A percentile compares a stretch with the other conserved stretches of the same genome.
phyloP scores from a whole-genome alignment of 2,888 invertebrate genomes.

The Napeogenes inachia region DNA sequence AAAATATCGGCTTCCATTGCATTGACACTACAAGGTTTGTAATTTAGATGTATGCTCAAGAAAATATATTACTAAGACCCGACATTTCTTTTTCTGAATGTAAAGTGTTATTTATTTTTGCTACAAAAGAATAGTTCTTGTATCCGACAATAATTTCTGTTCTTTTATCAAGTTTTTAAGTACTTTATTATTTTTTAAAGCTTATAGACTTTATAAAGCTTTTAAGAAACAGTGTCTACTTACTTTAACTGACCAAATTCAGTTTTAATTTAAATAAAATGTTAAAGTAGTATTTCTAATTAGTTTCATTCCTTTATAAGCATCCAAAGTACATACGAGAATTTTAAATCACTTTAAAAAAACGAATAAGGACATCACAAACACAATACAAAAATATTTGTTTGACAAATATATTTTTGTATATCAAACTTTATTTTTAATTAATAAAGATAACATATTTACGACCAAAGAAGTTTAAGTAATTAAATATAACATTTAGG shows the following conservation, averaged over 20 bases:
- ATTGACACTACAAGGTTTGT: not conserved
- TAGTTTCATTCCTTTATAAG: not conserved
- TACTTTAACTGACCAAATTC: too few species aligned
- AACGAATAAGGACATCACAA: slow-evolving; percentile 3
- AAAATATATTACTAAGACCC: not conserved
- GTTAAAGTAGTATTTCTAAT: not conserved
- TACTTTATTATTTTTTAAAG: too few species aligned
- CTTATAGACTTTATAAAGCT: too few species aligned
- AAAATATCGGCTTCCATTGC: not conserved
- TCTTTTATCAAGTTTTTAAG: not conserved
- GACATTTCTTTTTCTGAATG: too few species aligned
- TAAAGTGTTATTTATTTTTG: not conserved
- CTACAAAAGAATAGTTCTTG: not conserved
- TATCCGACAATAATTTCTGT: not conserved
- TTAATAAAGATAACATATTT: not conserved
- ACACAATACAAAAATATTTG: slow-evolving; percentile 4
- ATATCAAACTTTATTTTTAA: not conserved
- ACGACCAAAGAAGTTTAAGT: not conserved
- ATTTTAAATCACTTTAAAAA: not conserved
- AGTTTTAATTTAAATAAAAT: too few species aligned
- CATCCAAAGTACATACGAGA: not conserved
- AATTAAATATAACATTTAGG: not conserved
- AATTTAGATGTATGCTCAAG: not conserved
- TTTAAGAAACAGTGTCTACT: not conserved
- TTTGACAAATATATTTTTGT: not conserved